Conservation (phyloP, 2,888 invertebrate species). For the Drosophila stalkeri region DNA sequence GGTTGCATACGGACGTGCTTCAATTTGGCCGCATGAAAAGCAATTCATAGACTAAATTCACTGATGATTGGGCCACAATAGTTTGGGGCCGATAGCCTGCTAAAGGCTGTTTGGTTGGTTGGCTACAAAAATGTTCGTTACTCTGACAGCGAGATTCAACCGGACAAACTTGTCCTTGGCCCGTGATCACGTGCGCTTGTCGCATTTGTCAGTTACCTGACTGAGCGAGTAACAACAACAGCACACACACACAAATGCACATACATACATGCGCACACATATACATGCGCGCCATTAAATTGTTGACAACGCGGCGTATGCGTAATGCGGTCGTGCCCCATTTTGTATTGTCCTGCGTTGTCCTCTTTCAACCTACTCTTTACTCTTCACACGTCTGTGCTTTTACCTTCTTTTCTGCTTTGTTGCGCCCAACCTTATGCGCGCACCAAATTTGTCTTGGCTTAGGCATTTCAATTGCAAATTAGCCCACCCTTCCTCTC, state of each 20-base stretch:
- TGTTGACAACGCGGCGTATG: slow-evolving; percentile 63
- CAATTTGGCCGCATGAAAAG: background rate
- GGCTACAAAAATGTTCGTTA: slow-evolving; percentile 9
- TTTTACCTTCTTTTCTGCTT: slow-evolving; percentile 2
- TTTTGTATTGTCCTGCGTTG: slow-evolving; percentile 21
- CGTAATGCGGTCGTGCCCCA: slow-evolving; percentile 59
- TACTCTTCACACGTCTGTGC: slow-evolving; percentile 7
- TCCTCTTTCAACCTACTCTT: slow-evolving; percentile 3
- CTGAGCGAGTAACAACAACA: background rate
- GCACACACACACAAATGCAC: background rate
- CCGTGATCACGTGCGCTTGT: slow-evolving; percentile 50
- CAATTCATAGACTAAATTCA: slow-evolving; percentile 4
- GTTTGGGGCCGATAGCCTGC: background rate
- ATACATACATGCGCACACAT: slow-evolving; percentile 10
- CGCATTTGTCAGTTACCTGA: slow-evolving; percentile 54
- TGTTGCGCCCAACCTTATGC: slow-evolving; percentile 26
- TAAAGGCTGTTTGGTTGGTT: background rate
- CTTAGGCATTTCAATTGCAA: slow-evolving; percentile 76
- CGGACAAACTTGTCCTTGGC: slow-evolving; percentile 39
- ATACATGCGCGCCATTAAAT: slow-evolving; percentile 35
- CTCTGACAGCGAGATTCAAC: slow-evolving; percentile 30
- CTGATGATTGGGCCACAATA: slow-evolving; percentile 11
- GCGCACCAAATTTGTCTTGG: slow-evolving; percentile 63
- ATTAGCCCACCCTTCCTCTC: slow-evolving; percentile 53
- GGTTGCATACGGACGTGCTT: slow-evolving; percentile 11